Conservation (phyloP, 2,797 vertebrate genomes). For the Macropodus opercularis region DNA sequence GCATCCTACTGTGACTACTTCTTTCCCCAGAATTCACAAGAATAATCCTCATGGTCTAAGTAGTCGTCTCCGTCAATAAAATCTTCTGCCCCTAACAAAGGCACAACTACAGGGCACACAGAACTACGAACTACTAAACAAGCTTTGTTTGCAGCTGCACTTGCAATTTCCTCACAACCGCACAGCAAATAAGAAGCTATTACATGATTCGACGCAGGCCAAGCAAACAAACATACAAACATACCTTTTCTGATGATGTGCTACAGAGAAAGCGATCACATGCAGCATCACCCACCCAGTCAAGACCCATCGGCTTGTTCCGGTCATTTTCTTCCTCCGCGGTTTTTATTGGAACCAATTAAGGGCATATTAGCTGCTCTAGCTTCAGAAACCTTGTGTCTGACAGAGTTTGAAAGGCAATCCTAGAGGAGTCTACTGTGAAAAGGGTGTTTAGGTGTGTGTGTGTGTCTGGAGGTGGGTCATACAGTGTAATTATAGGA, state of each 20-base stretch:
- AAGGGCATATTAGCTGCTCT: conserved; percentile 51
- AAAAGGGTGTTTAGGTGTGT: conserved; percentile 29
- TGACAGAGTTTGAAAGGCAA: conserved; percentile 19
- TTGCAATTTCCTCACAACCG: conserved; percentile 58
- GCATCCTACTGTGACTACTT: conserved; percentile 47
- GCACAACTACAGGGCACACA: conserved; percentile 35
- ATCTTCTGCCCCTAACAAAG: conserved; percentile 52
- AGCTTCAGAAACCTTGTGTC: conserved; percentile 1
- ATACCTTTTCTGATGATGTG: conserved; percentile 62
- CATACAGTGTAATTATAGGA: conserved; percentile 60
- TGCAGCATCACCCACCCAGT: conserved; percentile 36
- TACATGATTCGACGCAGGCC: conserved; percentile 49
- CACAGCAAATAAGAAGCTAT: conserved; percentile 39
- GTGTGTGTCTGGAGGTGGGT: conserved; percentile 22
- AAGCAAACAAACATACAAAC: conserved; percentile 5
- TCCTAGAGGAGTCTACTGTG: too few relatives aligned
- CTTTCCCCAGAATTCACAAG: conserved; percentile 19
- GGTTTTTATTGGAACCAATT: conserved; percentile 5
- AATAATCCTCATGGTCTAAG: conserved; percentile 16
- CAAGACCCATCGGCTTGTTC: conserved; percentile 42
- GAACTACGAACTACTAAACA: conserved; percentile 35
- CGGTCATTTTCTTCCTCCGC: conserved; percentile 59
- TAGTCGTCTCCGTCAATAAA: conserved; percentile 47
- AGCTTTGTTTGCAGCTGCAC: conserved; percentile 31
- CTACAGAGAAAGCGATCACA: conserved; percentile 52